Conservation (phyloP, 2,888 invertebrate genomes). For the Lasioglossum morio region DNA sequence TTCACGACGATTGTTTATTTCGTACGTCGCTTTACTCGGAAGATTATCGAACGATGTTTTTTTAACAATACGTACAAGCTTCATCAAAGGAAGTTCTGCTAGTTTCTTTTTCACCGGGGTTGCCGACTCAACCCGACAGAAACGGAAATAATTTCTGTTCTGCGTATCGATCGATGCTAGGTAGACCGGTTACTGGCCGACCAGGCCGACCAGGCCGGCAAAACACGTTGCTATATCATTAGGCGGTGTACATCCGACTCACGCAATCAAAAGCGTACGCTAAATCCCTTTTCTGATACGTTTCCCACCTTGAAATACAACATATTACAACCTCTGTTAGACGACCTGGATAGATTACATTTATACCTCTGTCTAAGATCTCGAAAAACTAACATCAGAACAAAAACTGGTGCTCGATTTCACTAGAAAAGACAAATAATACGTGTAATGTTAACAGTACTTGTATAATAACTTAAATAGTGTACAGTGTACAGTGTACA, state of each 20-base stretch:
- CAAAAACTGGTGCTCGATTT: too few species aligned
- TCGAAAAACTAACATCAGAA: background rate
- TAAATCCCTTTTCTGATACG: background rate
- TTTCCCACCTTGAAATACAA: background rate
- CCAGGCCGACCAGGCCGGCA: background rate
- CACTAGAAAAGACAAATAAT: too few species aligned
- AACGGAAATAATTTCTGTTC: conserved; percentile 25
- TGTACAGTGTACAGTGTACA: too few species aligned
- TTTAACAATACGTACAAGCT: background rate
- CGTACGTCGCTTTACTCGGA: too few species aligned
- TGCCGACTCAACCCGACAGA: background rate
- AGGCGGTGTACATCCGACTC: conserved; percentile 20
- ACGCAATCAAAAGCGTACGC: background rate
- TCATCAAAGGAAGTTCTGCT: background rate
- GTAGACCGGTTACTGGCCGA: conserved; percentile 30
- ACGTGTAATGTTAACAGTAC: too few species aligned
- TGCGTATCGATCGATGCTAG: conserved; percentile 40
- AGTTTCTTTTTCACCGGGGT: background rate
- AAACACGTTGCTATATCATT: conserved; percentile 58
- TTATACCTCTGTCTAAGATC: background rate
- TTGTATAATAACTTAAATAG: too few species aligned
- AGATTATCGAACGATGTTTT: too few species aligned
- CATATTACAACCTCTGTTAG: background rate
- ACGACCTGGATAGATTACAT: background rate
- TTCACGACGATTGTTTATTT: too few species aligned